Percentiles rank a stretch among this genome's conserved stretches.
These are phyloP conservation scores for Oreochromis aureus DNA, from an alignment of 2,113 vertebrate genomes.

Conservation along the genomic window DNA sequence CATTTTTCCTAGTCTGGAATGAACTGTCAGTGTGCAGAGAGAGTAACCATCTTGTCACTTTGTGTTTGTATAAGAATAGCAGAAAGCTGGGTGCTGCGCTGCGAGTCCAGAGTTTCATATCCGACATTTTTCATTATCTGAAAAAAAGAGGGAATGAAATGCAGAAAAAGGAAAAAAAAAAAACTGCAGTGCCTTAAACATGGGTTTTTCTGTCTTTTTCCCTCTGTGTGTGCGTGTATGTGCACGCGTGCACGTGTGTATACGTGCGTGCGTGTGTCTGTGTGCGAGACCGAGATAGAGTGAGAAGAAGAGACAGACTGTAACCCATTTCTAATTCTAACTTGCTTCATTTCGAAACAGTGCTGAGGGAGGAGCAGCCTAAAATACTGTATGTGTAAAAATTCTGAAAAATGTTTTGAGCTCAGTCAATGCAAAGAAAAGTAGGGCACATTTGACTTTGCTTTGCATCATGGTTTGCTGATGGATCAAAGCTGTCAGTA, in stretches of 20 bases:
- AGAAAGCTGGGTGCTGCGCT: conserved; percentile 66
- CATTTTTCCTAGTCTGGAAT: conserved; percentile 96
- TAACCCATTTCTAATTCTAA: conserved; percentile 48
- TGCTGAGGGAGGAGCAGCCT: not conserved
- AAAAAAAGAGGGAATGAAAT: conserved; percentile 12
- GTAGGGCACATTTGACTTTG: conserved; percentile 53
- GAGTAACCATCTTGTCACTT: conserved; percentile 94
- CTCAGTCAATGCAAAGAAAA: conserved; percentile 52
- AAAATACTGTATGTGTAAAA: conserved; percentile 44
- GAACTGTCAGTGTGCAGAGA: conserved; percentile 93
- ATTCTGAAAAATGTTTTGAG: conserved; percentile 14
- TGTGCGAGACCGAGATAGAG: not conserved
- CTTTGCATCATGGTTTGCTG: conserved; percentile 50
- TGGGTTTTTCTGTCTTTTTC: conserved; percentile 6
- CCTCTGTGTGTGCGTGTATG: not conserved
- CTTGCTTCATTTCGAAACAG: conserved; percentile 39
- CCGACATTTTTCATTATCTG: conserved; percentile 30
- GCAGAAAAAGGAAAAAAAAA: not conserved
- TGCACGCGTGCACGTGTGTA: not conserved
- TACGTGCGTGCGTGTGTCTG: not conserved
- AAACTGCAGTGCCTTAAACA: conserved; percentile 33
- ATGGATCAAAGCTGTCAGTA: conserved; percentile 58
- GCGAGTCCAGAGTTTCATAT: conserved; percentile 47
- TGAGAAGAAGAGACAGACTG: not conserved
- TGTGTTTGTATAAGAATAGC: conserved; percentile 81